Evolutionary conservation across 2,113 vertebrate genomes (phyloP).

Genomic region (Hemibagrus wyckioides): DNA sequence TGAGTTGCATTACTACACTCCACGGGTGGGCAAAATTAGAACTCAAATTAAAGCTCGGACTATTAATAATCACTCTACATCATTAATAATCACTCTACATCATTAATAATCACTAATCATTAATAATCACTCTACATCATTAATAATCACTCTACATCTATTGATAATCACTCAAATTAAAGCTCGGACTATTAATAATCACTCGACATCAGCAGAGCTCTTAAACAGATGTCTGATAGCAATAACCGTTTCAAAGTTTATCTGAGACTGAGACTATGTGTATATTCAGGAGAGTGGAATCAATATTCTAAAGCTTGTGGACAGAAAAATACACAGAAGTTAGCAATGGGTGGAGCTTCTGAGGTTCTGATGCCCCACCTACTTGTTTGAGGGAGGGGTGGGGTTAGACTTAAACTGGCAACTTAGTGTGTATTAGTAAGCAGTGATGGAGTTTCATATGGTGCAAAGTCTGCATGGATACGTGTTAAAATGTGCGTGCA

Average conservation of each 20-base stretch:
- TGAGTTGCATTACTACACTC: not conserved
- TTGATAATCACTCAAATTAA: not conserved
- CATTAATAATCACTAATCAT: not conserved
- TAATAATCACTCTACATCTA: not conserved
- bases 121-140: not conserved
- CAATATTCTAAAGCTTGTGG: not conserved
- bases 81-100: not conserved
- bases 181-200: not conserved
- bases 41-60: not conserved
- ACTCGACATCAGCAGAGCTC: not conserved
- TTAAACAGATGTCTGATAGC: too few species aligned
- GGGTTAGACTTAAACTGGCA: not conserved
- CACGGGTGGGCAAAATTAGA: not conserved
- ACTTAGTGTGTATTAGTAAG: not conserved
- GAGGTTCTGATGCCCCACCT: not conserved
- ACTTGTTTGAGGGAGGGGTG: not conserved
- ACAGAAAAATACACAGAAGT: not conserved
- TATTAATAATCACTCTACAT: not conserved
- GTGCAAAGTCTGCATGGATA: not conserved
- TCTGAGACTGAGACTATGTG: not conserved
- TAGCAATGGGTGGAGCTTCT: not conserved
- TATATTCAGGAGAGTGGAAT: not conserved
- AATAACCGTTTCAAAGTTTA: not conserved
- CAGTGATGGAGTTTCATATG: not conserved
- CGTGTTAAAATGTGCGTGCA: not conserved